These are phyloP conservation scores for Lepilemur ruficaudatus DNA, from an alignment of 2,797 vertebrate genomes.

Conservation along the genomic window DNA sequence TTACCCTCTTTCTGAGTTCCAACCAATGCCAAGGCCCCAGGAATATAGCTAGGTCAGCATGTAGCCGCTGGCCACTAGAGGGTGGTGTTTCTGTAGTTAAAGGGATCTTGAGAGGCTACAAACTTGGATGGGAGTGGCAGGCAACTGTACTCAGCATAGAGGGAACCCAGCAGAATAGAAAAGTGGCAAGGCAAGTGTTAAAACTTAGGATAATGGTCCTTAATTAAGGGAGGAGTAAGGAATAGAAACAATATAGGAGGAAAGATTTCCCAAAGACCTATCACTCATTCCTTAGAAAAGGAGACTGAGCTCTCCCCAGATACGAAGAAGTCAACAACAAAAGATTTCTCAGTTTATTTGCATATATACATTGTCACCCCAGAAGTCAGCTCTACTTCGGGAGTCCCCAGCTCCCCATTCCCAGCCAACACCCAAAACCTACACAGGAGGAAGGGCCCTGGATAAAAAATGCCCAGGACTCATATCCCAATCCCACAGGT, in stretches of 20 bases:
- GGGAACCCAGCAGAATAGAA: not conserved
- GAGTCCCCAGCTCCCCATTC: constrained; percentile 23
- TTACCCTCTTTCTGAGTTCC: not conserved
- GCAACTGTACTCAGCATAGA: not conserved
- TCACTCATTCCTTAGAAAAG: constrained; percentile 23
- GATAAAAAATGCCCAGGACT: not conserved
- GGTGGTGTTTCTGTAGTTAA: constrained; percentile 69
- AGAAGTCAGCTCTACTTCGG: constrained; percentile 41
- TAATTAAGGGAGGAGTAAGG: constrained; percentile 22
- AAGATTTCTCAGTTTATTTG: constrained; percentile 74
- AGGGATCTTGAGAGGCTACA: not conserved
- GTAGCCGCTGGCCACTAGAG: constrained; percentile 70
- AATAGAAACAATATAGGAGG: not conserved
- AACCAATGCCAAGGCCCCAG: not conserved
- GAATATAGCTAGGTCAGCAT: constrained; percentile 17
- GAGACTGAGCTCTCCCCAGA: not conserved
- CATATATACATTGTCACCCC: constrained; percentile 51
- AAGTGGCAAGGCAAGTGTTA: not conserved
- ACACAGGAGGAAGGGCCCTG: constrained; percentile 42
- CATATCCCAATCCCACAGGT: not conserved
- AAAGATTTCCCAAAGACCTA: constrained; percentile 16
- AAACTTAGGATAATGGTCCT: constrained; percentile 2
- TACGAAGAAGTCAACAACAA: constrained; percentile 40
- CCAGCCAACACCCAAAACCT: constrained; percentile 50
- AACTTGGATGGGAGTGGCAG: constrained; percentile 45